Percentiles rank a stretch among this genome's conserved stretches.
phyloP scores from a whole-genome alignment of 2,797 vertebrate genomes.

The Gila robusta region DNA sequence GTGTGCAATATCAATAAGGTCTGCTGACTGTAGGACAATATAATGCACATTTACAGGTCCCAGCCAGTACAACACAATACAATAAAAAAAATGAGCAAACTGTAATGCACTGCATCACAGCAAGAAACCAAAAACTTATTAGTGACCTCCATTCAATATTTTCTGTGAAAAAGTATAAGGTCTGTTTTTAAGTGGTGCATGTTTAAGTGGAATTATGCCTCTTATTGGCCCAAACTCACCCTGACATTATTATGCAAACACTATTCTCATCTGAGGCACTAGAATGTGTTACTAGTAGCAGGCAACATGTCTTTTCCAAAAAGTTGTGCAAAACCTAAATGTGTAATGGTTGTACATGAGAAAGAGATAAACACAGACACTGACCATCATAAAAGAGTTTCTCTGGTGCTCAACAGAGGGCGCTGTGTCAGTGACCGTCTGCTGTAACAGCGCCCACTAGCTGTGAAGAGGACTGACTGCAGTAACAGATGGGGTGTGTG shows the following conservation, averaged over 20 bases:
- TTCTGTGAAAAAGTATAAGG: background rate
- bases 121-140: background rate
- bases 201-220: background rate
- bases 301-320: background rate
- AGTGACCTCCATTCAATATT: background rate
- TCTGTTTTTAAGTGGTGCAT: conserved; percentile 13
- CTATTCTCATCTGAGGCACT: background rate
- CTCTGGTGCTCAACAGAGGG: background rate
- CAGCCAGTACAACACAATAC: background rate
- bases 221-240: background rate
- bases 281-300: background rate
- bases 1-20: background rate
- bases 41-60: conserved; percentile 8
- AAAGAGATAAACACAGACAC: background rate
- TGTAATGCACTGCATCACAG: conserved; percentile 31
- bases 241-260: background rate
- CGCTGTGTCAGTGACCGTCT: background rate
- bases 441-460: conserved; percentile 33
- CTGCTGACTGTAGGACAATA: background rate
- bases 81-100: background rate
- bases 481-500: conserved; percentile 24
- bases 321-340: background rate
- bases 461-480: conserved; percentile 32
- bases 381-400: background rate
- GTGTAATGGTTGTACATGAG: background rate